phyloP scores from a whole-genome alignment of 2,888 invertebrate genomes.

The Melinopterus prodromus region DNA sequence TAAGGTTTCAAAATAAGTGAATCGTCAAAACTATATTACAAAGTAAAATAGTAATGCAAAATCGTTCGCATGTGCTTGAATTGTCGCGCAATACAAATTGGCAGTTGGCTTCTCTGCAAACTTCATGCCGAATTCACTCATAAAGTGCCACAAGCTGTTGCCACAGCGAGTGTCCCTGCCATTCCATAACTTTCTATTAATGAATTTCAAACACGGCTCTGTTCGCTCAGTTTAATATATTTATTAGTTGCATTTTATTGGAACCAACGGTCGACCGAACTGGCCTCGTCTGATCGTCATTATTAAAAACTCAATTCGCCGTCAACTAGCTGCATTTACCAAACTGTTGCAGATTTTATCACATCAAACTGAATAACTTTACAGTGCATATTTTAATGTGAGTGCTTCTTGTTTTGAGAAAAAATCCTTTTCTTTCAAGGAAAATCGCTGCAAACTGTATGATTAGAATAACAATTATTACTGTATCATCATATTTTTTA shows the following conservation, averaged over 20 bases:
- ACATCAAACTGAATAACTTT: too few relatives aligned
- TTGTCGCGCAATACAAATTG: neutral
- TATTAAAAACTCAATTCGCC: neutral
- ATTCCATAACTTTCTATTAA: neutral
- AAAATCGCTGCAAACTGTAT: too few relatives aligned
- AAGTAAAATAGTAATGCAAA: neutral
- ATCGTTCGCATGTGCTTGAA: neutral
- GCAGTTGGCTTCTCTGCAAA: neutral
- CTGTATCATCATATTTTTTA: too few relatives aligned
- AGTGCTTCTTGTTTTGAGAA: too few relatives aligned
- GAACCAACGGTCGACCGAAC: neutral
- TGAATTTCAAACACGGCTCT: neutral
- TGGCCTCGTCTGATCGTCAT: neutral
- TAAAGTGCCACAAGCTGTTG: slow-evolving; percentile 4
- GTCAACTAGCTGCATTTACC: too few relatives aligned
- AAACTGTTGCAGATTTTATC: too few relatives aligned
- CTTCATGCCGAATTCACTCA: neutral
- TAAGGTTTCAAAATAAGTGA: neutral
- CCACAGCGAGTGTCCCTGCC: neutral
- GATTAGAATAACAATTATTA: too few relatives aligned
- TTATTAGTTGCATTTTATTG: neutral
- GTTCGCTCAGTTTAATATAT: neutral
- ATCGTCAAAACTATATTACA: neutral
- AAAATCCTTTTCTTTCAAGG: too few relatives aligned
- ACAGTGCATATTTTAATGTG: too few relatives aligned